phyloP scores from a whole-genome alignment of 2,797 vertebrate species.

The Xenentodon cancila region DNA sequence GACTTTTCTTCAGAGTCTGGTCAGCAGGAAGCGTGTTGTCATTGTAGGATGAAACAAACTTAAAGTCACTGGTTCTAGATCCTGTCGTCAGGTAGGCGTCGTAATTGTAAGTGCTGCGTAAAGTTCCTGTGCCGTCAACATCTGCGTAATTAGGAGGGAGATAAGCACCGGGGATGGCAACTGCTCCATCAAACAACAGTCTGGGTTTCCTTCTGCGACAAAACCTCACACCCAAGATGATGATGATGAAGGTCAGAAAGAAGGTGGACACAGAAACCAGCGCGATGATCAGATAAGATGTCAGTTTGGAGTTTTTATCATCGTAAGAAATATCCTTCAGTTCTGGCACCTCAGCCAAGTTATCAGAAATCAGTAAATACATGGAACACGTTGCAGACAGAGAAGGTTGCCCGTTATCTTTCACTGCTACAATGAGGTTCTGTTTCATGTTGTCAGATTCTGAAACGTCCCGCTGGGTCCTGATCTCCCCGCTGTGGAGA shows the following conservation, averaged over 20 bases:
- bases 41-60: constrained; percentile 36
- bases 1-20: constrained; percentile 34
- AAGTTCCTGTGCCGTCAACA: too few species aligned
- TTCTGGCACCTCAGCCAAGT: constrained; percentile 81
- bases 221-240: constrained; percentile 26
- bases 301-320: constrained; percentile 41
- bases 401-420: constrained; percentile 59
- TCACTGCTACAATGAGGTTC: constrained; percentile 25
- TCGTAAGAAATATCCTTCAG: constrained; percentile 71
- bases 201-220: constrained; percentile 4
- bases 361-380: constrained; percentile 69
- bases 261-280: constrained; percentile 79
- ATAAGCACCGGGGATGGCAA: constrained; percentile 12
- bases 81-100: too few species aligned
- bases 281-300: constrained; percentile 55
- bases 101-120: too few species aligned
- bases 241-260: constrained; percentile 73
- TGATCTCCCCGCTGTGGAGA: too few species aligned
- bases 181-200: constrained; percentile 10
- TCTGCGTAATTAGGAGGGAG: too few species aligned
- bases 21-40: constrained; percentile 5
- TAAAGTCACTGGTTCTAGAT: too few species aligned
- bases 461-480: too few species aligned
- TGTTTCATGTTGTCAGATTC: constrained; percentile 64
- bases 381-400: constrained; percentile 60